Evolutionary conservation across 2,113 vertebrate genomes (phyloP).

Genomic region (Dasyornis broadbenti): DNA sequence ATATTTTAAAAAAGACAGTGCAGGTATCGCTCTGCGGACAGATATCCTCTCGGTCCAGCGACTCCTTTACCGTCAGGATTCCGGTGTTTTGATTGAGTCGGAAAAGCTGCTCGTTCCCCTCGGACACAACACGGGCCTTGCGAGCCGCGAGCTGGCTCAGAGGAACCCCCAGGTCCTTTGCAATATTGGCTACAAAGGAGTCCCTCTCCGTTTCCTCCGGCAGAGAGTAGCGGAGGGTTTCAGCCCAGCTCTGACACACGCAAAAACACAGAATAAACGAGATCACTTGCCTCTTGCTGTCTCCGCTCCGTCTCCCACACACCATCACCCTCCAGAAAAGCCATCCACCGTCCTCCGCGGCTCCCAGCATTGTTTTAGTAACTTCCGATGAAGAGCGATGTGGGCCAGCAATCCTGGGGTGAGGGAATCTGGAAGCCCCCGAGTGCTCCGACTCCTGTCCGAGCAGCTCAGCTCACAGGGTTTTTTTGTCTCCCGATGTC

Average conservation of each 20-base stretch:
- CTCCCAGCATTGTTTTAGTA: neutral
- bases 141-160: slow-evolving; percentile 69
- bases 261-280: slow-evolving; percentile 67
- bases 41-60: slow-evolving; percentile 76
- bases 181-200: slow-evolving; percentile 73
- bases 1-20: slow-evolving; percentile 70
- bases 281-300: slow-evolving; percentile 55
- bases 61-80: slow-evolving; percentile 69
- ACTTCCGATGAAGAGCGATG: accelerated
- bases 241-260: neutral
- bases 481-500: neutral
- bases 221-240: slow-evolving; percentile 75
- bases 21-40: slow-evolving; percentile 72
- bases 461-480: neutral
- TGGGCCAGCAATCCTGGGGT: neutral
- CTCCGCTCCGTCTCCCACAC: neutral
- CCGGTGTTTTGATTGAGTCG: slow-evolving; percentile 70
- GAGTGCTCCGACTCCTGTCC: neutral
- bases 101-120: slow-evolving; percentile 64
- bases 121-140: slow-evolving; percentile 70
- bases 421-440: neutral
- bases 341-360: neutral
- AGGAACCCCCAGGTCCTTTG: slow-evolving; percentile 74
- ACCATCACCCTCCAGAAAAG: neutral
- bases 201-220: slow-evolving; percentile 77